These are phyloP conservation scores for Arenaria interpres DNA, from an alignment of 2,113 vertebrate genomes.

Conservation along the genomic window DNA sequence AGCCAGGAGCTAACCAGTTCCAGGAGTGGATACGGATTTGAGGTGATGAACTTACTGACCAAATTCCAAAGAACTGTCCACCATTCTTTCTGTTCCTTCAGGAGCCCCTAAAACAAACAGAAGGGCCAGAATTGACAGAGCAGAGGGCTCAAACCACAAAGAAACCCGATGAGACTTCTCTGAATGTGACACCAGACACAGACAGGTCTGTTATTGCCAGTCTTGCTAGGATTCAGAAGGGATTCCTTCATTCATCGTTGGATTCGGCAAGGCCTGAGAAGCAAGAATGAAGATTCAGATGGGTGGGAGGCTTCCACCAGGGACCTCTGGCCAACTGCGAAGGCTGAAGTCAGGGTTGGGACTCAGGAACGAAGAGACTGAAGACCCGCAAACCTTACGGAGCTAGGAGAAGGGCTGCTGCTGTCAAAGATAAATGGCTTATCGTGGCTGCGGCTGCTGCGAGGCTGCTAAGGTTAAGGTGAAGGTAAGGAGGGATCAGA, in stretches of 20 bases:
- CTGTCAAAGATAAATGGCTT: background rate
- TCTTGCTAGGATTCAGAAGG: background rate
- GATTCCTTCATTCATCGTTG: background rate
- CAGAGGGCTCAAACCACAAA: background rate
- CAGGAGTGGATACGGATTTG: rapidly evolving
- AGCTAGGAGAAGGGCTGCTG: background rate
- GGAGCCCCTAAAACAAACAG: background rate
- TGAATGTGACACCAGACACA: background rate
- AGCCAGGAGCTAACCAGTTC: background rate
- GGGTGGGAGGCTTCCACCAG: background rate
- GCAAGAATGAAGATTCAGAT: background rate
- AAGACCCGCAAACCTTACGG: background rate
- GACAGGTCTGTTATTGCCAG: background rate
- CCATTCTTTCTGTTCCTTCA: background rate
- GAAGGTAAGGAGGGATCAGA: background rate
- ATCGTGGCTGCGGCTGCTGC: background rate
- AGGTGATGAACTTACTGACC: background rate
- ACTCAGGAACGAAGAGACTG: background rate
- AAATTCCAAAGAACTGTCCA: background rate
- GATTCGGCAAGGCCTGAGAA: background rate
- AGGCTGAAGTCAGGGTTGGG: background rate
- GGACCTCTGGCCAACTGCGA: too few relatives aligned
- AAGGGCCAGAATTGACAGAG: background rate
- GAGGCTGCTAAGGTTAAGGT: background rate
- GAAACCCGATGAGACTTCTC: background rate